Conservation (phyloP, 2,888 invertebrate genomes). For the Agonopterix subpropinquella region DNA sequence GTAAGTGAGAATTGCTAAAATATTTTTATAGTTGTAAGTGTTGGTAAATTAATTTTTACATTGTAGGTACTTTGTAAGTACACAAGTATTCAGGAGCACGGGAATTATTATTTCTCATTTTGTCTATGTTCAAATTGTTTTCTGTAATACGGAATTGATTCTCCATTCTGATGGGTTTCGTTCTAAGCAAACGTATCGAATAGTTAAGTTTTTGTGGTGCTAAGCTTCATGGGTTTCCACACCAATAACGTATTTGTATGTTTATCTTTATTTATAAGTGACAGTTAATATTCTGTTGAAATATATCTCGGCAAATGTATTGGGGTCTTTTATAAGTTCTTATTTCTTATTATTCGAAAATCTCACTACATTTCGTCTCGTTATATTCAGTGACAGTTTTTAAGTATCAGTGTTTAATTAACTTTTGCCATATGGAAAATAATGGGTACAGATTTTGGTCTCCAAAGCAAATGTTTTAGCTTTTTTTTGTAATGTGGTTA, state of each 20-base stretch:
- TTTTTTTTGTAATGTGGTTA: constrained; percentile 6
- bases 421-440: constrained; percentile 9
- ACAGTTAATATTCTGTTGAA: constrained; percentile 26
- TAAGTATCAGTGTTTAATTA: constrained; percentile 7
- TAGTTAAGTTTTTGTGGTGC: constrained; percentile 61
- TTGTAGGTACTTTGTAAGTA: constrained; percentile 51
- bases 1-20: constrained; percentile 74
- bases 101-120: constrained; percentile 26
- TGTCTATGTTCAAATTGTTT: constrained; percentile 19
- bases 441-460: constrained; percentile 11
- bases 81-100: constrained; percentile 45
- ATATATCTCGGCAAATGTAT: constrained; percentile 31
- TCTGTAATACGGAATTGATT: constrained; percentile 27
- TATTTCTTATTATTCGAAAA: constrained; percentile 15
- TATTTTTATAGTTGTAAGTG: constrained; percentile 71
- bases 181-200: constrained; percentile 43
- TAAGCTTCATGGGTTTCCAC: constrained; percentile 51
- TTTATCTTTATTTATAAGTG: constrained; percentile 35
- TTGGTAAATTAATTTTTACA: constrained; percentile 67
- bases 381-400: constrained; percentile 8
- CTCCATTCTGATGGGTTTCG: constrained; percentile 39
- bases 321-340: constrained; percentile 20
- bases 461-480: constrained; percentile 2
- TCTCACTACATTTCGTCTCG: constrained; percentile 30
- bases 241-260: constrained; percentile 55